phyloP scores from a whole-genome alignment of 53 echinoderm and acorn worm genomes.

The Glandiceps talaboti region DNA sequence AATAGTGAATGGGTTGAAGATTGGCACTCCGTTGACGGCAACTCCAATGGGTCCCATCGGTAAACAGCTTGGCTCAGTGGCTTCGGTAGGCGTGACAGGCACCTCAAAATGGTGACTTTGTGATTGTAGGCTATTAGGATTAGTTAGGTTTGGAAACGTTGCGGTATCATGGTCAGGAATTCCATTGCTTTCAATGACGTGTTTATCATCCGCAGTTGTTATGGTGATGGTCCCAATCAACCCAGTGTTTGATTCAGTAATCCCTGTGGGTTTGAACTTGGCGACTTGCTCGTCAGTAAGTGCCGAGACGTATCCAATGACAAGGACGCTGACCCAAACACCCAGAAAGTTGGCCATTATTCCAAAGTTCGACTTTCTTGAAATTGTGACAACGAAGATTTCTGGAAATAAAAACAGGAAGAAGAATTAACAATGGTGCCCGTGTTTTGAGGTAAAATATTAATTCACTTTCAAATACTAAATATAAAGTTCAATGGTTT shows the following conservation, averaged over 20 bases:
- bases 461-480: no score
- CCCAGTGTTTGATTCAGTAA: conserved; percentile 42
- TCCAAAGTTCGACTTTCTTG: no score
- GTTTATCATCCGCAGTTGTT: conserved; percentile 13
- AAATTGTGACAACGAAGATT: no score
- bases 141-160: conserved; percentile 13
- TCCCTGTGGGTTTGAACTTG: conserved; percentile 11
- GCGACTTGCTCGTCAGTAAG: conserved; percentile 20
- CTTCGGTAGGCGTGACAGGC: conserved; percentile 30
- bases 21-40: conserved; percentile 46
- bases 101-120: conserved; percentile 21
- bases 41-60: conserved; percentile 43
- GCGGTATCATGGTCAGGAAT: conserved; percentile 51
- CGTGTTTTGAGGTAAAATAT: no score
- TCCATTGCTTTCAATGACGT: conserved; percentile 38
- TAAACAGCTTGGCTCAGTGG: conserved; percentile 18
- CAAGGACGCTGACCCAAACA: not conserved
- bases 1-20: conserved; percentile 57
- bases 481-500: no score
- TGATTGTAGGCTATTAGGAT: conserved; percentile 14
- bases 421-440: no score
- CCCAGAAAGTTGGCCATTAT: no score
- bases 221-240: conserved; percentile 28
- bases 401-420: no score
- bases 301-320: not conserved